Conservation (phyloP, 2,113 vertebrate genomes). For the Cryptotis parvus region DNA sequence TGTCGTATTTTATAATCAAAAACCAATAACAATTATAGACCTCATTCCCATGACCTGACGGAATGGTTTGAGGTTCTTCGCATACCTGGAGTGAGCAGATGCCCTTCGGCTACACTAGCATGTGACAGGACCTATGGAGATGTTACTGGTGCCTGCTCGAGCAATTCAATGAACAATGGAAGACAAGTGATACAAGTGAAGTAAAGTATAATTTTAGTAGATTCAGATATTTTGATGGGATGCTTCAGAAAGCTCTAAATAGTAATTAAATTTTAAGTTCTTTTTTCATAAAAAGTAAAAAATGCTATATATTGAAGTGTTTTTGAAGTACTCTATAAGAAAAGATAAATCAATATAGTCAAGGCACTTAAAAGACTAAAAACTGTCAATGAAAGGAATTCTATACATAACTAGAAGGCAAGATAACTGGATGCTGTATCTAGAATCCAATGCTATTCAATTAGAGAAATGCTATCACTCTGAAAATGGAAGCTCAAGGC, state of each 20-base stretch:
- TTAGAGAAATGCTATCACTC: neutral
- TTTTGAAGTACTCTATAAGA: neutral
- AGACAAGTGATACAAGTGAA: too few species aligned
- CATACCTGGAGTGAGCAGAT: too few species aligned
- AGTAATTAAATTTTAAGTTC: neutral
- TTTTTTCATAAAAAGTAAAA: neutral
- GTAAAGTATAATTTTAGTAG: too few species aligned
- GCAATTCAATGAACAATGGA: too few species aligned
- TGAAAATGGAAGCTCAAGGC: fast-evolving
- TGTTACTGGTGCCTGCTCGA: too few species aligned
- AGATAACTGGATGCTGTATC: neutral
- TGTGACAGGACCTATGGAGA: too few species aligned
- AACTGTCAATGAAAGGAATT: neutral
- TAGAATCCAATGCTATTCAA: neutral
- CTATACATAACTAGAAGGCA: neutral
- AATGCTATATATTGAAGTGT: neutral
- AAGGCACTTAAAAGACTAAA: neutral
- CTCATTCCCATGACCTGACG: too few species aligned
- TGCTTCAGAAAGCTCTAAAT: neutral
- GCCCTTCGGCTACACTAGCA: too few species aligned
- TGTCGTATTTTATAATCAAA: too few species aligned
- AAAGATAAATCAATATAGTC: neutral
- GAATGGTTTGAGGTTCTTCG: too few species aligned
- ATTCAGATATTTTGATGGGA: neutral
- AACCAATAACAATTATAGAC: too few species aligned